Conservation (phyloP, 2,113 vertebrate species). For the Sarotherodon lohbergeri region DNA sequence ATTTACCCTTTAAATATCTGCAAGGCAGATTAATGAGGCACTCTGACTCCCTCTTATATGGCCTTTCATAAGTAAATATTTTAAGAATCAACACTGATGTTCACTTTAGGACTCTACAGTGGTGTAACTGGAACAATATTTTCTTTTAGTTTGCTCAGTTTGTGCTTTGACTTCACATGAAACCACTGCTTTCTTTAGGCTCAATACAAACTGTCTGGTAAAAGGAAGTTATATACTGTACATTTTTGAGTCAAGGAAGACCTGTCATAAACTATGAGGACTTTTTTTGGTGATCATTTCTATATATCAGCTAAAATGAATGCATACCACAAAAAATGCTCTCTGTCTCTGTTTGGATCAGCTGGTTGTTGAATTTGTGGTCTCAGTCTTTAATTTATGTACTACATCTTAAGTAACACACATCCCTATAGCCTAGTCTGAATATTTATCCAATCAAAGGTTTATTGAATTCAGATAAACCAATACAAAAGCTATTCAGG, state of each 20-base stretch:
- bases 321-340: not conserved
- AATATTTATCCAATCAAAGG: not conserved
- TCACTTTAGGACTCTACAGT: not conserved
- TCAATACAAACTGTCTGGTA: not conserved
- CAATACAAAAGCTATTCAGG: not conserved
- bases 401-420: not conserved
- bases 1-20: not conserved
- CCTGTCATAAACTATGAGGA: not conserved
- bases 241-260: not conserved
- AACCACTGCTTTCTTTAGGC: conserved; percentile 2
- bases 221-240: not conserved
- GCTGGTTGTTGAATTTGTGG: not conserved
- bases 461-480: not conserved
- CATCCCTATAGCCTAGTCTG: not conserved
- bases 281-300: not conserved
- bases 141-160: conserved; percentile 32
- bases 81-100: conserved; percentile 30
- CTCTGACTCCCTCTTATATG: conserved; percentile 26
- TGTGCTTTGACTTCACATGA: conserved; percentile 42
- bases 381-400: not conserved
- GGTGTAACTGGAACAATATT: conserved; percentile 17
- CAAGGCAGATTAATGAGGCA: not conserved
- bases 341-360: not conserved
- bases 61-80: conserved; percentile 34
- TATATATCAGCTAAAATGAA: not conserved